Evolutionary conservation across 2,888 invertebrate genomes (phyloP), one percentile per base, ranked within the genome.

Genomic region (Hirtodrosophila duncani): DNA sequence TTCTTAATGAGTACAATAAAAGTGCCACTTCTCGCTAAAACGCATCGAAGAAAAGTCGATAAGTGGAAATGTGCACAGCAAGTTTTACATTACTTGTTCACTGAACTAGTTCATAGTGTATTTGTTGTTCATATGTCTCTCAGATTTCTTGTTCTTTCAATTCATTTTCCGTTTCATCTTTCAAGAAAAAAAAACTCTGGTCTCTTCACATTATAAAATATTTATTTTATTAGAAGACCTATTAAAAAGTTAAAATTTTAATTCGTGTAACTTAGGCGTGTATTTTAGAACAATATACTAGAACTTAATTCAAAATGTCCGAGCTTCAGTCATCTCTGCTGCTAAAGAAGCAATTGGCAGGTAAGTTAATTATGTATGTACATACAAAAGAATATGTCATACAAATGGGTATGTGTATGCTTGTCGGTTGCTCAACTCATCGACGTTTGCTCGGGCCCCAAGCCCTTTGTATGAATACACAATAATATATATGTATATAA

Each of bases 271-370:
- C 17, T 38, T 53, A 37, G 33, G 45, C 33, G 50, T 38, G 33
- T 52, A 29, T 14, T 31, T 24, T 39, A 58, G 33, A 59, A 17
- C 30, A 45, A 39, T 30, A 61, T 53, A 41, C 46, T 56, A 61
- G 51, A 51, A 44, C 46, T 27, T 43, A 63, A 44, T 36, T 51
- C 20, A 71, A 88, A 72, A 95, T 95, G 95, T 94, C 95, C 92
- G 95, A 95, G 91, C 92, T 92, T 92, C 96, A 96, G 93, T 96
- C 96, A 89, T 94, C 96, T 88, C 92, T 96, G 89, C 91, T 96
- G 90, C 91, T 96, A 89, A 93, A 94, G 90, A 96, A 96, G 92
- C 96, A 96, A 91, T 91, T 96, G 90, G 95, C 96, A 92, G 96
- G 96, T 96, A 91, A 89, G 90, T 89, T 34, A 33, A 41, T 27